Evolutionary conservation across 2,797 vertebrate genomes (phyloP).

Genomic region (Ctenopoma kingsleyae): DNA sequence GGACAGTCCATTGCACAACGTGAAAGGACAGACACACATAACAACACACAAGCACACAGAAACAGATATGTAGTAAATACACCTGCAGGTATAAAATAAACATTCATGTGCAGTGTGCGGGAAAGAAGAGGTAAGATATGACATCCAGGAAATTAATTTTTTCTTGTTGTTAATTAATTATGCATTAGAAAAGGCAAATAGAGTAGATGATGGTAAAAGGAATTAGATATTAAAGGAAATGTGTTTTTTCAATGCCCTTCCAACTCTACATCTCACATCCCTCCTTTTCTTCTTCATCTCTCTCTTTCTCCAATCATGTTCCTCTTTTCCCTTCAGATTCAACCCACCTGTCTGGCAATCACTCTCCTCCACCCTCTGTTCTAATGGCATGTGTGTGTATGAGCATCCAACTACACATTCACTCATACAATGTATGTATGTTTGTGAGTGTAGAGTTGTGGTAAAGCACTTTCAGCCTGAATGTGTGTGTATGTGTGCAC

Average conservation of each 20-base stretch:
- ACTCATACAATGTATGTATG: neutral
- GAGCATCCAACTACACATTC: slow-evolving; percentile 5
- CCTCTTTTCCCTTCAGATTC: slow-evolving; percentile 75
- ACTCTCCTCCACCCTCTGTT: slow-evolving; percentile 81
- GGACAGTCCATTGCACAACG: slow-evolving; percentile 51
- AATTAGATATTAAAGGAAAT: slow-evolving; percentile 60
- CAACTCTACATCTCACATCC: slow-evolving; percentile 27
- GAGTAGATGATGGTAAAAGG: slow-evolving; percentile 45
- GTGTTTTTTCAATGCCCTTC: slow-evolving; percentile 45
- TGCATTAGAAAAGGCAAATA: slow-evolving; percentile 61
- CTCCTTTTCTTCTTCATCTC: slow-evolving; percentile 37
- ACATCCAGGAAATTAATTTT: slow-evolving; percentile 62
- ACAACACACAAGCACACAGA: slow-evolving; percentile 10
- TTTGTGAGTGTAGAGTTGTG: slow-evolving; percentile 11
- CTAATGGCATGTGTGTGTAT: slow-evolving; percentile 18
- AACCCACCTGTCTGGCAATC: slow-evolving; percentile 89
- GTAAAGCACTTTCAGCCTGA: slow-evolving; percentile 11
- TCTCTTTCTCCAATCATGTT: slow-evolving; percentile 27
- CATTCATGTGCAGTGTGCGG: slow-evolving; percentile 1
- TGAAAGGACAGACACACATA: slow-evolving; percentile 23
- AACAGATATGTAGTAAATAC: neutral
- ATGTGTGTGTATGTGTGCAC: slow-evolving; percentile 43
- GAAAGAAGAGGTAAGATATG: slow-evolving; percentile 47
- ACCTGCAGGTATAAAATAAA: slow-evolving; percentile 19
- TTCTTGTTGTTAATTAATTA: slow-evolving; percentile 64